Percentiles rank a stretch among this genome's conserved stretches.
phyloP scores from a whole-genome alignment of 2,888 invertebrate species.

The Malthinus seriepunctatus region DNA sequence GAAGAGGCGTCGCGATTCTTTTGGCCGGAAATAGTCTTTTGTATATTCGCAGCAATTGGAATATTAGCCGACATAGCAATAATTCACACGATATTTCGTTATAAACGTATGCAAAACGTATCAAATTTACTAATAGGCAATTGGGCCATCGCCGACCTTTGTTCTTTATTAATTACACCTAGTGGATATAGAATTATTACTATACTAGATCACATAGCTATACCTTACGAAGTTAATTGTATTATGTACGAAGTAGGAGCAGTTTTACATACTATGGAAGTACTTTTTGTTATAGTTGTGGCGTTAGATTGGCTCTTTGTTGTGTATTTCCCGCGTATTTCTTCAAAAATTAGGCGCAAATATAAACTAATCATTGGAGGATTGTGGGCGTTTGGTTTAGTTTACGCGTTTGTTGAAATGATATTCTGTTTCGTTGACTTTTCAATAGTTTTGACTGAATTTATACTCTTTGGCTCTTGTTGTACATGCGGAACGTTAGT shows the following conservation, averaged over 20 bases:
- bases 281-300: not conserved
- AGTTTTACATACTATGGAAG: not conserved
- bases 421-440: not conserved
- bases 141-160: constrained; percentile 17
- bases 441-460: not conserved
- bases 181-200: constrained; percentile 16
- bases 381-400: not conserved
- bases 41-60: not conserved
- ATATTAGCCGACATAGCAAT: constrained; percentile 12
- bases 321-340: not conserved
- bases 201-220: not conserved
- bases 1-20: not conserved
- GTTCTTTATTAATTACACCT: constrained; percentile 6
- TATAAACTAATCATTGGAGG: constrained; percentile 1
- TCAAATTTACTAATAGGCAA: constrained; percentile 17
- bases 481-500: not conserved
- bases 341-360: not conserved
- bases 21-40: constrained; percentile 13
- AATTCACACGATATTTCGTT: constrained; percentile 14
- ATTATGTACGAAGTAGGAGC: not conserved
- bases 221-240: not conserved
- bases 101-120: constrained; percentile 11
- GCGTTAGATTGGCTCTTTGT: not conserved
- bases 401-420: not conserved
- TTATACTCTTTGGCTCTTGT: not conserved